Base-by-base conservation (phyloP, 2,888 invertebrate species). In the Pherbina coryleti region DNA sequence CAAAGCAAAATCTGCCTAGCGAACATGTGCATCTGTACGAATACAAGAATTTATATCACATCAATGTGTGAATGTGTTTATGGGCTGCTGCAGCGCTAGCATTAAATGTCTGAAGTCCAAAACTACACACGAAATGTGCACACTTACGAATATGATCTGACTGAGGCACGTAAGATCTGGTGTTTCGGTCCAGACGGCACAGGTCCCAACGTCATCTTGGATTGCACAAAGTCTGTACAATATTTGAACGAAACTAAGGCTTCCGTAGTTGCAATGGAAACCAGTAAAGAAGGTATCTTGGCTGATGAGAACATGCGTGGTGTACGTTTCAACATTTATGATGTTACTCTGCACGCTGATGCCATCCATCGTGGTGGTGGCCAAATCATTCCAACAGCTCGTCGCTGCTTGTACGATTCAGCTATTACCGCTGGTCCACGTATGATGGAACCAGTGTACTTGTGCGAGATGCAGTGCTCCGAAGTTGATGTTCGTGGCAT, bases 171-270 rank as follows among this genome's bases (percentile, higher is more conserved):
- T 91, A 98, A 98, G 92, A 97, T 99, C 91, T 99, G 99, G 99
- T 97, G 98, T 91, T 99, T 99, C 91, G 99, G 99, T 78, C 99
- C 99, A 82, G 99, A 99, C 89, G 98, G 98, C 83, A 98, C 97
- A 84, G 99, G 99, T 75, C 98, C 99, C 86, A 99, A 99, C 91
- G 93, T 99, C 84, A 92, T 99, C 84, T 93, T 99, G 82, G 99
- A 99, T 92, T 98, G 98, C 91, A 97, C 99, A 84, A 99, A 99
- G 93, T 99, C 99, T 92, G 99, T 99, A 82, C 99, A 99, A 91
- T 99, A 99, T 91, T 93, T 99, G 83, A 99, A 99, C 90, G 99
- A 99, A 93, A 99, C 99, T 92, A 99, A 99, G 93, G 99, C 99
- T 91, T 98, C 97, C 2, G 97, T 98, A 79, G 97, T 98, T 72